Percentiles rank a stretch among this genome's conserved stretches.
These are phyloP conservation scores for Conger conger DNA, from an alignment of 2,113 vertebrate genomes.

Conservation along the genomic window DNA sequence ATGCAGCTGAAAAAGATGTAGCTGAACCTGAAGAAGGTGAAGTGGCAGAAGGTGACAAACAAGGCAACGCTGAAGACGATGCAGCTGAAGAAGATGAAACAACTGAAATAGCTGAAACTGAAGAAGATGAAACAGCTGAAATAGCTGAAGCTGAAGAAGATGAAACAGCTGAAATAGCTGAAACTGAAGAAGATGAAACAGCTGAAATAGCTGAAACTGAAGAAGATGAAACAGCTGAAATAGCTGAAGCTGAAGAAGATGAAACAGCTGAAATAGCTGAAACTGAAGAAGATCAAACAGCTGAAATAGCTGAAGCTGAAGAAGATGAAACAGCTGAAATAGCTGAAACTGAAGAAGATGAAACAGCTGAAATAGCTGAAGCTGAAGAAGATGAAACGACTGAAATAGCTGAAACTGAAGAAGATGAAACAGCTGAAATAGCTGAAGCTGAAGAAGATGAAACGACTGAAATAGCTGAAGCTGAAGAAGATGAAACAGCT, in stretches of 20 bases:
- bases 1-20: neutral
- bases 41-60: neutral
- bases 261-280: neutral
- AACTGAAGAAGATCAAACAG: neutral
- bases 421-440: neutral
- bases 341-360: slow-evolving; percentile 7
- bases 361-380: slow-evolving; percentile 6
- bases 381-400: neutral
- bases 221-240: neutral
- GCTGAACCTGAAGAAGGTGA: neutral
- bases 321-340: neutral
- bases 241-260: neutral
- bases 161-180: slow-evolving; percentile 12
- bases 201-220: slow-evolving; percentile 13
- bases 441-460: slow-evolving; percentile 12
- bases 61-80: neutral
- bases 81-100: neutral
- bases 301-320: neutral
- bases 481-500: slow-evolving; percentile 5
- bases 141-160: neutral
- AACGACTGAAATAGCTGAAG: neutral
- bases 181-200: neutral
- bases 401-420: slow-evolving; percentile 19
- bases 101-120: neutral
- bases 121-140: neutral